Conservation (phyloP, 2,113 vertebrate genomes). For the Neolamprologus brichardi region DNA sequence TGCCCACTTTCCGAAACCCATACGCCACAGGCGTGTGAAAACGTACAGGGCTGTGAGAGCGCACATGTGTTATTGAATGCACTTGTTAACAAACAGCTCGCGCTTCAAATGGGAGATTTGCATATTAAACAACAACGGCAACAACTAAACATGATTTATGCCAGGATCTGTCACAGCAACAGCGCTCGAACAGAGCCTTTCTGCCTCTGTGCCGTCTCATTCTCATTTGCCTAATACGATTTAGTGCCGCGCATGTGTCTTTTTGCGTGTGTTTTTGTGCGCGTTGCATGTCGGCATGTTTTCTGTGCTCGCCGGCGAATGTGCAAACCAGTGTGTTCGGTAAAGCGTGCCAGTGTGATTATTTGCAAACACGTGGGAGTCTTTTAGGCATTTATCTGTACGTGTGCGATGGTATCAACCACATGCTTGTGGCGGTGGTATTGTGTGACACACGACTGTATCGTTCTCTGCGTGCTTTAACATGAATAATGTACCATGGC, state of each 20-base stretch:
- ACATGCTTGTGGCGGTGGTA: conserved; percentile 1
- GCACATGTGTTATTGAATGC: not conserved
- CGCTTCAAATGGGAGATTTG: conserved; percentile 52
- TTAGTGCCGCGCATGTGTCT: conserved; percentile 15
- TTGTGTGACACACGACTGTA: not conserved
- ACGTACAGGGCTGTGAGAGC: not conserved
- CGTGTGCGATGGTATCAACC: not conserved
- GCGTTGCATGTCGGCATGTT: not conserved
- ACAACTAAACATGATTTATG: conserved; percentile 55
- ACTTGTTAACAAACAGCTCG: conserved; percentile 45
- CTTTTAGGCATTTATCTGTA: not conserved
- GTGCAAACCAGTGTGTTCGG: not conserved
- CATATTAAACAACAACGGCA: conserved; percentile 55
- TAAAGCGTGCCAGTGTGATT: not conserved
- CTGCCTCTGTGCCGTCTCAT: not conserved
- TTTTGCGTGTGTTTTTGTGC: not conserved
- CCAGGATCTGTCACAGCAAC: conserved; percentile 54
- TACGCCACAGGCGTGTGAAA: not conserved
- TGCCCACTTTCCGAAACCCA: not conserved
- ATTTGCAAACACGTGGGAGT: not conserved
- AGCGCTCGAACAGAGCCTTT: conserved; percentile 20
- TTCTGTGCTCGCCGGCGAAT: not conserved
- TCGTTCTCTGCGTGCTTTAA: conserved; percentile 21
- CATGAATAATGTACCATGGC: conserved; percentile 44
- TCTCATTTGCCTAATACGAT: conserved; percentile 64